Evolutionary conservation across 2,113 vertebrate species (phyloP), one percentile per base, ranked within the genome.

Genomic region (Propithecus coquereli): DNA sequence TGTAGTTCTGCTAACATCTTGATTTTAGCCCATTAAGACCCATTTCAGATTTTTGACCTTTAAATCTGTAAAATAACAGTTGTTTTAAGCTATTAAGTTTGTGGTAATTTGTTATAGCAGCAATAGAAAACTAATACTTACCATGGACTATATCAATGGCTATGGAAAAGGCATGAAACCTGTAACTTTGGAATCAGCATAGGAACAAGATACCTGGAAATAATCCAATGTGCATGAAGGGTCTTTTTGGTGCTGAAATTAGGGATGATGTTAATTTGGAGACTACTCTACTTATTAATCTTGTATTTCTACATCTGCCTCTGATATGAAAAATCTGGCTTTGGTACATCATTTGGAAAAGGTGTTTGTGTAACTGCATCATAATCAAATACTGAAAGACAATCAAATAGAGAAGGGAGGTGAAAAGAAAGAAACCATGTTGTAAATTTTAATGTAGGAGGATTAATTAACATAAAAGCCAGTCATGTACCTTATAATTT

Each of bases 401-500:
- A 63, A 74, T 66, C 32, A 71, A 61, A 3, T 50, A 18, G 34
- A 52, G 5, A 80, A 13, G 7, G n/a, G 22, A 79, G 6, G 5
- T 34, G 11, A 50, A 79, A 74, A 61, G 4, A 25, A 91, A 86
- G n/a, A 83, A 43, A 73, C 3, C 27, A 71, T 61, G 54, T 34
- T 81, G 32, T 50, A 34, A 63, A 40, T 47, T 83, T 94, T 92
- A 88, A 85, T 59, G 16, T 85, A 63, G 40, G 9, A 83, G 10
- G 34, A 87, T 77, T 89, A 63, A 74, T 91, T 76, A 32, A 94
- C 87, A 34, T 92, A 37, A 65, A 87, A 94, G 77, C 34, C 16
- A 91, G 8, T 87, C 16, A 40, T 16, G 18, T 34, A 37, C 3
- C 10, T 90, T 82, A 11, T 77, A 85, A 94, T 71, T 92, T 80